Base-by-base conservation (phyloP, 2,113 vertebrate species). In the Grus americana region DNA sequence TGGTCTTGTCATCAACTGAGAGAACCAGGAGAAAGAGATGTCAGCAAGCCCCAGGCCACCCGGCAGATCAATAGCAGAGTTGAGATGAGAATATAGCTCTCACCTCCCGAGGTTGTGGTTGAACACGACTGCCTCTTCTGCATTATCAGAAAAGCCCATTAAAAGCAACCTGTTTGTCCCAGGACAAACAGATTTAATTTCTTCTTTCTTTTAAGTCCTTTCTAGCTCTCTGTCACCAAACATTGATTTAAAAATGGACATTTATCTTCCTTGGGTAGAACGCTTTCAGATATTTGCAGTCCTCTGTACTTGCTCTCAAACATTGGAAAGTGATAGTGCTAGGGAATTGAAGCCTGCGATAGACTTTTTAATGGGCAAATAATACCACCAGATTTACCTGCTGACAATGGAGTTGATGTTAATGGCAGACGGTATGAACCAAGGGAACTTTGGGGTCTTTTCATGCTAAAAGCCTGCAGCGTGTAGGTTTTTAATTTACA, bases 401-500 rank as follows among this genome's bases (percentile, higher is more conserved):
- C 91, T 89, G 76, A 92, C 88, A 86, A 54, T 36, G 44, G 36
- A 92, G 58, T 30, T 46, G 72, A 81, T 92, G 61, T 81, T 92
- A 93, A 93, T 91, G 79, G 68, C 85, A 91, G 75, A 68, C 0
- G 1, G 40, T 63, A 81, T 75, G 86, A 96, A 86, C 68, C 84
- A 72, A 59, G 49, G 44, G 52, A 94, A 84, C 65, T 84, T 93
- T 49, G 10, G 36, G n/a, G 44, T 93, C 86, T 86, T 88, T 92
- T 87, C 93, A 75, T 73, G 36, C 27, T 95, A 88, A 93, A 93
- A 93, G 49, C 80, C 83, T 68, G 66, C 36, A 94, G 92, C 10
- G 5, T 40, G 65, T 61, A 89, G 34, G 54, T 84, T 92, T 94
- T 90, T 93, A 71, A 96, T 93, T 92, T 96, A 79, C 72, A 65